These are phyloP conservation scores for Cottoperca gobio DNA, from an alignment of 2,797 vertebrate species.

Conservation along the genomic window DNA sequence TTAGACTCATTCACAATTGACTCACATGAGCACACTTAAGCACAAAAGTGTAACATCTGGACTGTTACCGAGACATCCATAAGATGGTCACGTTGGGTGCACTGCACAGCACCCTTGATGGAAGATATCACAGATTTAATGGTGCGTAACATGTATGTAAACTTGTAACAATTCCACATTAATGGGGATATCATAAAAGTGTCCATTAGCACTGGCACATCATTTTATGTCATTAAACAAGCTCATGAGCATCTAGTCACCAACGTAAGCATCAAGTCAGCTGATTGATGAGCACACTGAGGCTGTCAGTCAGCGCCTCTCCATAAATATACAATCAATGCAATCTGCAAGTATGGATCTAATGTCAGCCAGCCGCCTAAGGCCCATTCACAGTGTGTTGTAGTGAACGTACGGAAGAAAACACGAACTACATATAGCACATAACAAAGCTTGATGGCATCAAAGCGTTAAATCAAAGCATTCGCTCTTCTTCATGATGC, in stretches of 20 bases:
- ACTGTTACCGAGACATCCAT: slow-evolving; percentile 14
- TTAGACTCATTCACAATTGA: slow-evolving; percentile 13
- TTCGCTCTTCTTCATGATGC: not conserved
- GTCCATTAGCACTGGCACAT: slow-evolving; percentile 63
- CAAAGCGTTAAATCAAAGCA: slow-evolving; percentile 20
- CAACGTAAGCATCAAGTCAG: slow-evolving; percentile 51
- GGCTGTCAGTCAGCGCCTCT: slow-evolving; percentile 67
- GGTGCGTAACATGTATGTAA: slow-evolving; percentile 63
- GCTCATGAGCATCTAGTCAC: slow-evolving; percentile 55
- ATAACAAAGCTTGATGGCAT: slow-evolving; percentile 10
- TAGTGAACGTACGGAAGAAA: slow-evolving; percentile 12
- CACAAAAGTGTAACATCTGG: slow-evolving; percentile 14
- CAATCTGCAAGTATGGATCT: slow-evolving; percentile 54
- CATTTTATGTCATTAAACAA: slow-evolving; percentile 65
- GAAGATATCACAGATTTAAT: slow-evolving; percentile 62
- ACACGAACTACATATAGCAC: slow-evolving; percentile 5
- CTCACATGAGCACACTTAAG: slow-evolving; percentile 24
- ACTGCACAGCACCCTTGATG: slow-evolving; percentile 32
- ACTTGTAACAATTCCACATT: slow-evolving; percentile 65
- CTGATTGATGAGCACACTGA: slow-evolving; percentile 66
- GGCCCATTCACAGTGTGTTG: slow-evolving; percentile 43
- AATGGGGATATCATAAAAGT: slow-evolving; percentile 63
- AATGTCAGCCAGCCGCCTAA: slow-evolving; percentile 54
- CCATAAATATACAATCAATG: slow-evolving; percentile 69
- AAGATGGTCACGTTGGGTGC: slow-evolving; percentile 25